Evolutionary conservation across 2,888 invertebrate genomes (phyloP), one percentile per base, ranked within the genome.

Genomic region (Apantesis nais): DNA sequence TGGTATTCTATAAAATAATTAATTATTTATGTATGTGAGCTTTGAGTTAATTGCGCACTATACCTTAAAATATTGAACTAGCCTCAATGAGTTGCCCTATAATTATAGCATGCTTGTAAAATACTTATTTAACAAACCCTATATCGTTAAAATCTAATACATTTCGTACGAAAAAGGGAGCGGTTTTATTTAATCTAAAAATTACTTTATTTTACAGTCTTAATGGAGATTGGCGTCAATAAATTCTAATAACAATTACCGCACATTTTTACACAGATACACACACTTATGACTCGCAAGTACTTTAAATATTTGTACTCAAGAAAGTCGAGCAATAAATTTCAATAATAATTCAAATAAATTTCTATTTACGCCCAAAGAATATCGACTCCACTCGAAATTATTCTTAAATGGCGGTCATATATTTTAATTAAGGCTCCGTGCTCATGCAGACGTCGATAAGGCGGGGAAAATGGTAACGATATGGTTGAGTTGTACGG

Each of bases 381-480:
- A 90, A 88, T 88, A 89, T 88, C 82, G 83, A 85, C 81, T 83
- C 77, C 78, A 83, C 78, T 85, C 77, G 86, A 90, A 91, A 88
- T 89, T 89, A 88, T 90, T 89, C 89, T 90, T 88, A 89, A 92
- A 90, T 91, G 88, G 90, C 87, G 85, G 86, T 88, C 90, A 87
- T 91, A 93, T 92, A 93, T 93, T 92, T 91, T 93, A 93, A 93
- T 93, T 93, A 93, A 86, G 88, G 87, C 83, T 79, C 85, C 86
- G 88, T 90, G 89, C 86, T 88, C 90, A 90, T 89, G 90, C 87
- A 86, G 87, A 85, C 88, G 87, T 90, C 91, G 91, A 92, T 93
- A 91, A 89, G 87, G 87, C 86, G 83, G 85, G 88, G 85, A 80
- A 82, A 76, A 79, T 82, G 84, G 88, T 88, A 89, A 88, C 85